Evolutionary conservation across 1,140 invertebrate species (phyloP).

Genomic region (Helicoverpa armigera): DNA sequence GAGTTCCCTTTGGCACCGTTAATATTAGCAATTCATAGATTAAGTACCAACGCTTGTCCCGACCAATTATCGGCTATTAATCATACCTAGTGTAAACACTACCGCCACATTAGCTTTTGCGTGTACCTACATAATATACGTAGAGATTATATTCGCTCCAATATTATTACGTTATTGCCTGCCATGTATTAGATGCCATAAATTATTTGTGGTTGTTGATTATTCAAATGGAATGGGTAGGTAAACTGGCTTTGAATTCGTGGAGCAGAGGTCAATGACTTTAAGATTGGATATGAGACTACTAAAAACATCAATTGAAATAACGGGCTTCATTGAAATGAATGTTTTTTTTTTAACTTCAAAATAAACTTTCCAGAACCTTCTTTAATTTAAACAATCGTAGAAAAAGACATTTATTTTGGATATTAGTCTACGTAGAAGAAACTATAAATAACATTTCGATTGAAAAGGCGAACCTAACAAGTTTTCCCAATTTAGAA

Average conservation of each 20-base stretch:
- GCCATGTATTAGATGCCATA: constrained; percentile 52
- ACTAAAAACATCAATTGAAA: background rate
- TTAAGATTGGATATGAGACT: background rate
- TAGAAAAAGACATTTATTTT: too few species aligned
- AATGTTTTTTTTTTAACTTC: too few species aligned
- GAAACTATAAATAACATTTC: background rate
- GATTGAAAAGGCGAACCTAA: background rate
- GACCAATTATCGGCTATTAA: constrained; percentile 61
- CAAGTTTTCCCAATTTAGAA: background rate
- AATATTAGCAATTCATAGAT: constrained; percentile 59
- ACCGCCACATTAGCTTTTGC: constrained; percentile 38
- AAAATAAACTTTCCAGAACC: too few species aligned
- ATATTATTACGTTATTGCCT: constrained; percentile 49
- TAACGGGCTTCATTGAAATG: too few species aligned
- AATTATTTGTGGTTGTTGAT: constrained; percentile 22
- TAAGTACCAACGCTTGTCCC: constrained; percentile 57
- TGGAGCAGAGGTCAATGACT: background rate
- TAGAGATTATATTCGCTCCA: constrained; percentile 51
- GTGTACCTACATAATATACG: constrained; percentile 17
- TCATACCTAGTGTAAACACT: constrained; percentile 52
- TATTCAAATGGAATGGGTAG: background rate
- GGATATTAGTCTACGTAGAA: too few species aligned
- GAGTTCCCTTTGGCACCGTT: constrained; percentile 48
- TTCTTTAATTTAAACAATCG: too few species aligned
- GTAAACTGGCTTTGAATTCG: background rate